phyloP scores from a whole-genome alignment of 2,888 invertebrate genomes.

The Homarus gammarus region DNA sequence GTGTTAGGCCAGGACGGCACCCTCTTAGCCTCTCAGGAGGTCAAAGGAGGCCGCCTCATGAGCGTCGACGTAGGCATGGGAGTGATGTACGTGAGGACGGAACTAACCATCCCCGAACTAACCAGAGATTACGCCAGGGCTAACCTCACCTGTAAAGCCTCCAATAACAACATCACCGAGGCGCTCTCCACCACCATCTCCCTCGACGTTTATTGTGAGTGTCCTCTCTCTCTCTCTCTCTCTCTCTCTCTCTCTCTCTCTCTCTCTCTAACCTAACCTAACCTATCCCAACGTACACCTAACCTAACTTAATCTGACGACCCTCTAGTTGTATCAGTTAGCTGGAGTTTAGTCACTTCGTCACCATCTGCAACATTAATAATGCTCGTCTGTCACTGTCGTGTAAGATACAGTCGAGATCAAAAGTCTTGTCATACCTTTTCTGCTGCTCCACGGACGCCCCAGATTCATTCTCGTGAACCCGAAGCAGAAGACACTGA shows the following conservation, averaged over 20 bases:
- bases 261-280: no score
- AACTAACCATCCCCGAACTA: constrained; percentile 47
- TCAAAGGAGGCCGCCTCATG: not conserved
- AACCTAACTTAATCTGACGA: no score
- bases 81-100: constrained; percentile 31
- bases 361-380: no score
- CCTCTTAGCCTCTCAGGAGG: constrained; percentile 54
- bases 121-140: constrained; percentile 50
- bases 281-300: no score
- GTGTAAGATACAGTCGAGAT: no score
- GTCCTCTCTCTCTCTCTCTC: not conserved
- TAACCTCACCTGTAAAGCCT: constrained; percentile 61
- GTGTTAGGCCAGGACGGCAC: constrained; percentile 47
- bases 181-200: constrained; percentile 41
- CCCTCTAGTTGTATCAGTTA: no score
- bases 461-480: no score
- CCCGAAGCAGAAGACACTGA: no score
- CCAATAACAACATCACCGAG: constrained; percentile 53
- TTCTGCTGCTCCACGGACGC: no score
- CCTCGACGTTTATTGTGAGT: constrained; percentile 54
- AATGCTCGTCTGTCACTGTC: not conserved
- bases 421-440: no score
- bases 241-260: not conserved
- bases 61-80: not conserved
- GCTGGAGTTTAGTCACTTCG: no score